phyloP scores from a whole-genome alignment of 2,888 invertebrate species.

The Pterobdella sp. region DNA sequence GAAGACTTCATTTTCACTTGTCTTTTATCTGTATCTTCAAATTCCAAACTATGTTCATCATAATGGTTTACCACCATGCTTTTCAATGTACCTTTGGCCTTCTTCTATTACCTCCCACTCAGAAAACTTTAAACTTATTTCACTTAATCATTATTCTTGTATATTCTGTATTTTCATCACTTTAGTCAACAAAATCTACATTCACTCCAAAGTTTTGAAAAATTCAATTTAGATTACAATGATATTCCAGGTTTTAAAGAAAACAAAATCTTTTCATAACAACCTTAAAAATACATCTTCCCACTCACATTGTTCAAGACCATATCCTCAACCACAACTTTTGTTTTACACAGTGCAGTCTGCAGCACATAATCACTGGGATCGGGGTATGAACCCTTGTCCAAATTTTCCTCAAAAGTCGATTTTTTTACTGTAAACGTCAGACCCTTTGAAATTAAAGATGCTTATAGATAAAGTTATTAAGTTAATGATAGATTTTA shows the following conservation, averaged over 20 bases:
- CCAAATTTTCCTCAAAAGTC: slow-evolving; percentile 22
- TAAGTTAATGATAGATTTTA: not conserved
- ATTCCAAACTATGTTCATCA: too few relatives aligned
- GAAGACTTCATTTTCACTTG: too few relatives aligned
- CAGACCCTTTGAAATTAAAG: not conserved
- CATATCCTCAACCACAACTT: slow-evolving; percentile 10
- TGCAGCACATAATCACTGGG: slow-evolving; percentile 14
- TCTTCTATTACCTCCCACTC: too few relatives aligned
- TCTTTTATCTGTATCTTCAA: too few relatives aligned
- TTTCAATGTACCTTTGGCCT: too few relatives aligned
- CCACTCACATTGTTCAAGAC: slow-evolving; percentile 8
- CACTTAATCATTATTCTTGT: too few relatives aligned
- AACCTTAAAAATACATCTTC: not conserved
- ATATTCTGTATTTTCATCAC: too few relatives aligned
- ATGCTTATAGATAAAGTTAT: not conserved
- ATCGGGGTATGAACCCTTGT: slow-evolving; percentile 1
- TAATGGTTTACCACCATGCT: too few relatives aligned
- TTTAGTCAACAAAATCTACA: too few relatives aligned
- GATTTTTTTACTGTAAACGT: slow-evolving; percentile 19
- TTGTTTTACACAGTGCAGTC: slow-evolving; percentile 18
- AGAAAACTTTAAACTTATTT: too few relatives aligned
- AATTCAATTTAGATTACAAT: not conserved
- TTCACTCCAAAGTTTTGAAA: not conserved
- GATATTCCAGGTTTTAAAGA: not conserved
- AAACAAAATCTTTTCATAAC: too few relatives aligned